Evolutionary conservation across 2,888 invertebrate genomes (phyloP), one percentile per base, ranked within the genome.

Genomic region (Rhorus exstirpatorius): DNA sequence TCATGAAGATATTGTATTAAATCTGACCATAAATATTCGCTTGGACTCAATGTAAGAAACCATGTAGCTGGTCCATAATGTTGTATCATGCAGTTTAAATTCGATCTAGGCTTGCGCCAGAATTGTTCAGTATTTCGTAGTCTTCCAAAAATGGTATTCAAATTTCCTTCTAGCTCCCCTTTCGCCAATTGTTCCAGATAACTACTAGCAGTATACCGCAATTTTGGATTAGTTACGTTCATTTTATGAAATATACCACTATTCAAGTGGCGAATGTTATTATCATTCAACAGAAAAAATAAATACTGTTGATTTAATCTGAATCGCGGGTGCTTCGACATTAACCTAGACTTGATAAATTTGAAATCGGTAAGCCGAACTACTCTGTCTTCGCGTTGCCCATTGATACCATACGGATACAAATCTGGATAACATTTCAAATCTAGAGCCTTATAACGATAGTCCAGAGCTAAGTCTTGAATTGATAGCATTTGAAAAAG

Each of bases 401-500:
- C 70, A 55, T 75, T 75, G 2, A 44, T 21, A 12, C 80, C 80
- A 53, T 61, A 51, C 14, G 61, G 74, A 49, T 80, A 81, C n/a
- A 81, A 67, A 65, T 76, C 70, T 38, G 81, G 81, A 49, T 60
- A 81, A 68, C 80, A 80, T 53, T 61, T 38, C 24, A 74, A 38
- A n/a, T 79, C 79, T 10, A 79, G 53, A 26, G 44, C n/a, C 46
- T 72, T 72, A 19, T 31, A 7, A 35, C 63, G 78, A 35, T 71
- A 44, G 14, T 71, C 78, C 4, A 78, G n/a, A 41, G 78, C 24
- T n/a, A 63, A 63, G 10, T 61, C 85, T 19, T 75, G 70, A 10
- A 88, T 63, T 72, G 81, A 84, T 7, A 80, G 31, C 86, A 86
- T 83, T 77, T 87, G 86, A 79, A 86, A 88, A 7, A 87, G 65